Evolutionary conservation across 1,140 invertebrate genomes (phyloP).

Genomic region (Drosophila watanabei): DNA sequence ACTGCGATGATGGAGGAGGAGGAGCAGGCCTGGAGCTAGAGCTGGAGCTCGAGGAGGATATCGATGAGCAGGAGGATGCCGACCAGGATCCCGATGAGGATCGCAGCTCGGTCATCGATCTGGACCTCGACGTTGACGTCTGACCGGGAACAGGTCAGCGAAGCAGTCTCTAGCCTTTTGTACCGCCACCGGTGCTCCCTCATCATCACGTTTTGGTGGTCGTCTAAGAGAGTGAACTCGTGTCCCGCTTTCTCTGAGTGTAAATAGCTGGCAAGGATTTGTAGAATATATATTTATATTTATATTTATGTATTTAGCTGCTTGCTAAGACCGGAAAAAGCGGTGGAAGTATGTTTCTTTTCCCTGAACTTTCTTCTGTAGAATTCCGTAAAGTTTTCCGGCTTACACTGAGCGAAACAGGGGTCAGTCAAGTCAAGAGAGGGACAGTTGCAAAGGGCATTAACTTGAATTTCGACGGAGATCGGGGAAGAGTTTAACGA

Average conservation of each 20-base stretch:
- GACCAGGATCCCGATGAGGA: conserved; percentile 70
- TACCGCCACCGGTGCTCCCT: not conserved
- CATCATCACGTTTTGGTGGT: conserved; percentile 2
- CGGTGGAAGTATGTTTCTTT: not conserved
- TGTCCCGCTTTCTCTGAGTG: not conserved
- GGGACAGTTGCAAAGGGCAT: conserved; percentile 12
- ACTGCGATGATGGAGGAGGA: conserved; percentile 57
- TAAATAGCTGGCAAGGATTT: conserved; percentile 7
- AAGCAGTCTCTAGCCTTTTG: conserved; percentile 60
- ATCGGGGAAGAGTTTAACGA: no score
- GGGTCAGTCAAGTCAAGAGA: not conserved
- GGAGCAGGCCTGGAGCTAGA: conserved; percentile 16
- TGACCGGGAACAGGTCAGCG: conserved; percentile 73
- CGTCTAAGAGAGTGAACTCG: not conserved
- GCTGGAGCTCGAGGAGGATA: conserved; percentile 45
- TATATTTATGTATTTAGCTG: not conserved
- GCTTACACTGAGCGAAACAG: not conserved
- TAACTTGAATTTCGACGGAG: not conserved
- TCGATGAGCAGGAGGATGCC: conserved; percentile 49
- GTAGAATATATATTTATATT: not conserved
- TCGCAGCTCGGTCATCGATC: conserved; percentile 81
- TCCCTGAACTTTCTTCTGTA: not conserved
- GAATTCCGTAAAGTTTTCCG: not conserved
- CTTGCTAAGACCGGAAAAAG: not conserved
- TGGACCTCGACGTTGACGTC: conserved; percentile 83